Evolutionary conservation across 1,140 invertebrate species (phyloP).

Genomic region (Gonioctena quinquepunctata): DNA sequence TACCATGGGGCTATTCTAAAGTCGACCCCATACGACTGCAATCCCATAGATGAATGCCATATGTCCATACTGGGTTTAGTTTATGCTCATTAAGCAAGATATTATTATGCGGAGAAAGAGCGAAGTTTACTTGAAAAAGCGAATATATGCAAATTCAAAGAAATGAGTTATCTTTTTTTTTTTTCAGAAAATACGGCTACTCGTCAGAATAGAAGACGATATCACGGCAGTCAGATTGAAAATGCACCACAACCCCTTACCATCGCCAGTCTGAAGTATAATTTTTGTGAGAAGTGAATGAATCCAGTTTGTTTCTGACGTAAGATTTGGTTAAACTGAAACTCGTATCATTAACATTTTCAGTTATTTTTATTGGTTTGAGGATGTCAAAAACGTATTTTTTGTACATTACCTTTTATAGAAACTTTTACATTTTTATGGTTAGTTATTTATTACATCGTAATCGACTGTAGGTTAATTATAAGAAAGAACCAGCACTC

Average conservation of each 20-base stretch:
- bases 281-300: not conserved
- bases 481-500: not conserved
- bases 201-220: conserved; percentile 82
- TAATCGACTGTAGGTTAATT: not conserved
- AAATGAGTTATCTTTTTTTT: not conserved
- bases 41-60: no score
- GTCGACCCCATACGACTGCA: no score
- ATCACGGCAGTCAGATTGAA: conserved; percentile 73
- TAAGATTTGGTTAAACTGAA: no score
- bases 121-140: no score
- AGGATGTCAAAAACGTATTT: not conserved
- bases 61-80: no score
- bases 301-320: not conserved
- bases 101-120: no score
- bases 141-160: no score
- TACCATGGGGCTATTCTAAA: no score
- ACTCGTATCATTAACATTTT: no score
- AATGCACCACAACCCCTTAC: conserved; percentile 57
- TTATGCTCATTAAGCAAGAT: no score
- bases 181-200: conserved; percentile 77
- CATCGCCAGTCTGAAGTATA: not conserved
- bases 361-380: no score
- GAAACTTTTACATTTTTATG: not conserved
- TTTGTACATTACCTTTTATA: not conserved
- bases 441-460: not conserved